Evolutionary conservation across 1,140 invertebrate genomes (phyloP), one percentile per base, ranked within the genome.

Genomic region (Thrips palmi): DNA sequence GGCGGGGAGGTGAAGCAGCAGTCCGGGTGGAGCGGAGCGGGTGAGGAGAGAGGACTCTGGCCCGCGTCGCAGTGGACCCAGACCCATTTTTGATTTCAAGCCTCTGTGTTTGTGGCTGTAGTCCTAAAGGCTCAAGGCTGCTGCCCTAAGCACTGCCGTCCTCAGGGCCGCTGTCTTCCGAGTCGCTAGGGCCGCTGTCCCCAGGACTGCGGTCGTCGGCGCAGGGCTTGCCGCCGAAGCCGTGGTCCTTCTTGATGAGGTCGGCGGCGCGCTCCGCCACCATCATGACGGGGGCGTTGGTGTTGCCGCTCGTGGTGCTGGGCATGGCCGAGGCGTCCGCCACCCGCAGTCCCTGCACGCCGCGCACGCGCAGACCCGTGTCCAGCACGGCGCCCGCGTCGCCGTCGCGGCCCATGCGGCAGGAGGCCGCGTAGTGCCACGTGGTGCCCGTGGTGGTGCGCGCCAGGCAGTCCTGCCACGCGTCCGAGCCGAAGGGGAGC

Each of bases 341-440:
- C 4, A 61, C 59, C 11, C 59, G 43, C 1, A 59, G 33, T 6
- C 47, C 39, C 19, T 40, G 57, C 6, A 50, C 17, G 38, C 55
- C 42, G 14, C 45, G 30, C 2, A 53, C 50, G 14, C 46, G 28
- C 1, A 63, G 42, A 33, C 50, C 23, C 3, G 50, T 40, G 40
- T 62, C 58, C 4, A 64, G 55, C 3, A 64, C 59, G 10, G 60
- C 41, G 5, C 37, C 42, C 11, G 33, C 23, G 39, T 59, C 54
- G 5, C 34, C 27, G 0, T 14, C 6, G 0, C 32, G 33, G 8
- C 62, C 62, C 60, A 64, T 64, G 51, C 61, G 67, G 32, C 64
- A 68, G 1, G 68, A 73, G 1, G 69, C 65, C n/a, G 65, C 65
- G 53, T 80, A 77, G 49, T 60, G 58, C 31, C 55, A 56, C 3